A percentile compares a stretch with the other conserved stretches of the same genome.
phyloP scores from a whole-genome alignment of 2,797 vertebrate genomes.

The Enteromius unitaeniatus region DNA sequence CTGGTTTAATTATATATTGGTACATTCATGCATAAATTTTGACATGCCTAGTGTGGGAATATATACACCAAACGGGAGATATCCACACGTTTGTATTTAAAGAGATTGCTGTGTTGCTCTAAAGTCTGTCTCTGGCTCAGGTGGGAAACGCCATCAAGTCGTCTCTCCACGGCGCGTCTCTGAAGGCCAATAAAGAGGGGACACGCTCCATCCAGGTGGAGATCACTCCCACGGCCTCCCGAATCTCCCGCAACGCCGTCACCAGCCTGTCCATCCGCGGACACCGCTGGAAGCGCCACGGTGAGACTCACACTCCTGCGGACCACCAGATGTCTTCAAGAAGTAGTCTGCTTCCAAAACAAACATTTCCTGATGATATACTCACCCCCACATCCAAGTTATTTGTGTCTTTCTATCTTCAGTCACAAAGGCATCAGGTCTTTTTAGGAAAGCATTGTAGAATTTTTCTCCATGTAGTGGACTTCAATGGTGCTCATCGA shows the following conservation, averaged over 20 bases:
- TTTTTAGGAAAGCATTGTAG: not conserved
- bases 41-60: not conserved
- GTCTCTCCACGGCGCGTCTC: constrained; percentile 86
- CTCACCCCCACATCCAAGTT: too few relatives aligned
- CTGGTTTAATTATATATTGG: too few relatives aligned
- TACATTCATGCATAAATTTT: not conserved
- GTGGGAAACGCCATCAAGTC: constrained; percentile 98
- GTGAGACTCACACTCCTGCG: constrained; percentile 76
- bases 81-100: not conserved
- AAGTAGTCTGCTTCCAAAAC: too few relatives aligned
- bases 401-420: not conserved
- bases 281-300: constrained; percentile 98
- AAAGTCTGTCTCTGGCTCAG: constrained; percentile 70
- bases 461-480: not conserved
- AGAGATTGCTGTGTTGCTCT: not conserved
- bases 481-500: not conserved
- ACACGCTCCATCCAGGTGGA: constrained; percentile 95
- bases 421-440: not conserved
- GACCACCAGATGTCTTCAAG: not conserved
- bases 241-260: constrained; percentile 97
- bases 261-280: constrained; percentile 97
- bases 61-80: not conserved
- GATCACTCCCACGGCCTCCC: constrained; percentile 94
- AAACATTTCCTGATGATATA: too few relatives aligned
- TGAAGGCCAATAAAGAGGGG: constrained; percentile 93